phyloP scores from a whole-genome alignment of 2,797 vertebrate genomes.

The Propithecus deckenii region DNA sequence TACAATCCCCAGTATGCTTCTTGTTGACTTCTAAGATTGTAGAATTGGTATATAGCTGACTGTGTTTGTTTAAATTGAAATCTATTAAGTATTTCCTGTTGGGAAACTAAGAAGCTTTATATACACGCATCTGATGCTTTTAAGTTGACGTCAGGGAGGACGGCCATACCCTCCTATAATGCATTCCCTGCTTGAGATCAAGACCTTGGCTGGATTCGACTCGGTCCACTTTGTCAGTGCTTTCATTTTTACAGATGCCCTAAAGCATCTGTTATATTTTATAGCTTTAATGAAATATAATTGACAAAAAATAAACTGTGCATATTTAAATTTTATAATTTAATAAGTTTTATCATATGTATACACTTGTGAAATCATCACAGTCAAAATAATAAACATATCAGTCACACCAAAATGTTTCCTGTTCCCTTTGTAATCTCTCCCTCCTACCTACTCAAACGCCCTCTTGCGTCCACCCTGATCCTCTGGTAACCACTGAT shows the following conservation, averaged over 20 bases:
- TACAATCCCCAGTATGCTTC: slow-evolving; percentile 46
- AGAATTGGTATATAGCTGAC: background rate
- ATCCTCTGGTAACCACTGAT: background rate
- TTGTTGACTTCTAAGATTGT: background rate
- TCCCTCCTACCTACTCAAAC: background rate
- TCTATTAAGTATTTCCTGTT: background rate
- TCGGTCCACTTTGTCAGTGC: background rate
- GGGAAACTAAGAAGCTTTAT: background rate
- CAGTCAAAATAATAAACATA: background rate
- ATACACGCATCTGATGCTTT: background rate
- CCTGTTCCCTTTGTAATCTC: background rate
- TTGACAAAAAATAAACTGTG: background rate
- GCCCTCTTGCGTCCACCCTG: too few species aligned
- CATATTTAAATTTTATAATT: background rate
- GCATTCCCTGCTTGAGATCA: background rate
- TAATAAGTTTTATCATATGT: background rate
- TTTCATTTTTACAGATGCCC: background rate
- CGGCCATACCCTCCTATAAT: background rate
- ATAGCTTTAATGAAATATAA: background rate
- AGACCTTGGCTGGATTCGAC: background rate
- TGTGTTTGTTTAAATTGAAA: background rate
- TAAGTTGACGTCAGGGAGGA: background rate
- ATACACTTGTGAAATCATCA: background rate
- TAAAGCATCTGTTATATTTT: background rate
- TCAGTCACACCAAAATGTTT: background rate